Percentiles rank a stretch among this genome's conserved stretches.
Conservation (phyloP, 2,888 invertebrate genomes). For the Megamerina dolium region DNA sequence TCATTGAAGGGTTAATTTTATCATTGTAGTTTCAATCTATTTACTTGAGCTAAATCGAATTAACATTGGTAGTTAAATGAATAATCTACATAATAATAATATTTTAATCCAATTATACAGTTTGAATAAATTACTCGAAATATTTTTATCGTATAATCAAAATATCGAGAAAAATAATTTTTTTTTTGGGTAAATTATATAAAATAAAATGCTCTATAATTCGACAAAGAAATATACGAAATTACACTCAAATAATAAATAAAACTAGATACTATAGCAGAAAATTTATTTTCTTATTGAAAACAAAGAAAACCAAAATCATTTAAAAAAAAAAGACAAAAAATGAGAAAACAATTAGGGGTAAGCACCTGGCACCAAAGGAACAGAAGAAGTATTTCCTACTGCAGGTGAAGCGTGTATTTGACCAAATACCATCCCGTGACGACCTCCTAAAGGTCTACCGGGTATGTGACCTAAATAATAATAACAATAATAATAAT, state of each 20-base stretch:
- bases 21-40: no score
- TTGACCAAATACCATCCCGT: slow-evolving; percentile 60
- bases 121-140: no score
- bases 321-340: slow-evolving; percentile 14
- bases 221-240: slow-evolving; percentile 3
- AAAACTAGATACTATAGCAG: no score
- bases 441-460: slow-evolving; percentile 60
- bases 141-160: no score
- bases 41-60: no score
- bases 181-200: no score
- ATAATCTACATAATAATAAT: no score
- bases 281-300: no score
- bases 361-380: slow-evolving; percentile 54
- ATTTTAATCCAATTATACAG: no score
- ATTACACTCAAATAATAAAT: slow-evolving; percentile 1
- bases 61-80: no score
- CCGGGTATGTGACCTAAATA: slow-evolving; percentile 58
- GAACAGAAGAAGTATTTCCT: slow-evolving; percentile 51
- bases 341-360: slow-evolving; percentile 20
- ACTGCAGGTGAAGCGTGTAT: slow-evolving; percentile 52
- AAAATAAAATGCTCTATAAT: slow-evolving; percentile 4
- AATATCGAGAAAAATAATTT: no score
- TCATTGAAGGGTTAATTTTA: no score
- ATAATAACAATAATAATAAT: slow-evolving; percentile 15
- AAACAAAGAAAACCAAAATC: slow-evolving; percentile 10